Base-by-base conservation (phyloP, 2,113 vertebrate species). In the Asarcornis scutulata region DNA sequence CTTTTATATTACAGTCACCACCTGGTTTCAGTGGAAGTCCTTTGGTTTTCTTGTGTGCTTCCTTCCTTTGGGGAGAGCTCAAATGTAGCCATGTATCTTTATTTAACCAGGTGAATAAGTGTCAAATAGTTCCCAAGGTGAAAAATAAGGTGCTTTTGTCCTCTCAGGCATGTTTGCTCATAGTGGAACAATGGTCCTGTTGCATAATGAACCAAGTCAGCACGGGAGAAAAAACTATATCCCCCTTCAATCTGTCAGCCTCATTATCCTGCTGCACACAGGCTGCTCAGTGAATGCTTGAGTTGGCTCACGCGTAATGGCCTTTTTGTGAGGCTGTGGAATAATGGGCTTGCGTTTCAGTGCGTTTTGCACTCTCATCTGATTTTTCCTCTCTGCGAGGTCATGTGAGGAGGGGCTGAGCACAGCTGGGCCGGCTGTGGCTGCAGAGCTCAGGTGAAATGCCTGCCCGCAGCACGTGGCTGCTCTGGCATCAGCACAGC, bases 371-470 rank as follows among this genome's bases (percentile, higher is more conserved):
- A 4, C 15, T 60, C 58, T 36, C 26, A 38, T 17, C 23, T 62
- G 46, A 17, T 10, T 29, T 50, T 52, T 26, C 21, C 18, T 12
- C 56, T 22, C 34, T 42, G 16, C 5, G 31, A 60, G 44, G 11
- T 64, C 34, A 3, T 6, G 46, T 4, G 79, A 36, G 63, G 64
- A 93, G 21, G 14, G 11, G 31, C 48, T 88, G 82, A 42, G 74
- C 22, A 18, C 0, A 2, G 0, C 3, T 10, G 36, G 62, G 2
- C n/a, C 22, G 85, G 8, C 60, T 0, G 0, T 14, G 83, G 73
- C 68, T 91, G 40, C 55, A 55, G 73, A 68, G 25, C 80, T 73
- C 38, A 9, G 48, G 22, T 8, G 27, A 0, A 8, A 9, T 15
- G 6, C 36, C n/a, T 6, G 10, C 11, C 4, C 17, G 3, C 25